These are phyloP conservation scores for Hipposideros larvatus DNA, from an alignment of 2,797 vertebrate genomes.

Conservation along the genomic window DNA sequence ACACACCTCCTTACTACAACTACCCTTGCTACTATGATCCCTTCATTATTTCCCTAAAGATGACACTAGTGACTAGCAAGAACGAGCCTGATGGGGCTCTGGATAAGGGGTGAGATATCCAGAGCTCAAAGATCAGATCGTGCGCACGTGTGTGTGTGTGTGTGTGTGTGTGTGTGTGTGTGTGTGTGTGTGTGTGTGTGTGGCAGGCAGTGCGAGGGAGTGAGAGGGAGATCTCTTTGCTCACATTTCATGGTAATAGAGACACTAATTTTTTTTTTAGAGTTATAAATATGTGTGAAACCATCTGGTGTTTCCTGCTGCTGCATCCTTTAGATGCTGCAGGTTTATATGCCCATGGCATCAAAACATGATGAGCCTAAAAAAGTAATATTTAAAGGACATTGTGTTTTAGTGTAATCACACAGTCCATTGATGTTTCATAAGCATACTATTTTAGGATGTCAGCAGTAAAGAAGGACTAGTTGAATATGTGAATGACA, in stretches of 20 bases:
- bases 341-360: slow-evolving; percentile 53
- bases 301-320: slow-evolving; percentile 74
- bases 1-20: background rate
- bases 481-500: background rate
- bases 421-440: background rate
- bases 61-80: background rate
- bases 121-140: background rate
- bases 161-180: background rate
- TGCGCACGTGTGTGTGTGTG: too few species aligned
- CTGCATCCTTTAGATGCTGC: slow-evolving; percentile 9
- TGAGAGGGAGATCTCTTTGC: slow-evolving; percentile 52
- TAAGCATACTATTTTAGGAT: background rate
- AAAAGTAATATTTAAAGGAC: slow-evolving; percentile 40
- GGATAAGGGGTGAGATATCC: background rate
- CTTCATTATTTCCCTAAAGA: background rate
- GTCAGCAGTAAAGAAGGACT: background rate
- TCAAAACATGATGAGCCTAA: background rate
- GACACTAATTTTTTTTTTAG: slow-evolving; percentile 60
- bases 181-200: background rate
- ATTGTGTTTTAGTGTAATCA: background rate
- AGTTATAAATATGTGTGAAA: slow-evolving; percentile 53
- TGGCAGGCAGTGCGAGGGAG: background rate
- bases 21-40: background rate
- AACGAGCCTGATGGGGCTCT: background rate
- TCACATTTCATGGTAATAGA: slow-evolving; percentile 55